These are phyloP conservation scores for Paguma larvata DNA, from an alignment of 2,797 vertebrate genomes.

Conservation along the genomic window DNA sequence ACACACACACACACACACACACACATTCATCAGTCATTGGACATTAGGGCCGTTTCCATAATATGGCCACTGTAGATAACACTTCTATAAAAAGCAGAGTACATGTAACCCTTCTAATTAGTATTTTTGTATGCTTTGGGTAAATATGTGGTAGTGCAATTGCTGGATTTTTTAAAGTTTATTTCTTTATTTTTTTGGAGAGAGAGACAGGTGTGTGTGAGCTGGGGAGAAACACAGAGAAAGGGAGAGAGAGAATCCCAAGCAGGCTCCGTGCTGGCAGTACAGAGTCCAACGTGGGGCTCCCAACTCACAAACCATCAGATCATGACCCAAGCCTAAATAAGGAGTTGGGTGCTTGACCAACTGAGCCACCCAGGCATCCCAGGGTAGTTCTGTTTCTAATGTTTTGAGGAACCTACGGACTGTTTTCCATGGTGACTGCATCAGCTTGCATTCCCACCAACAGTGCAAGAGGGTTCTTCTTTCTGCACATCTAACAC, in stretches of 20 bases:
- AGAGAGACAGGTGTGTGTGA: too few relatives aligned
- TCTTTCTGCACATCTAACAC: background rate
- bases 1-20: too few relatives aligned
- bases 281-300: too few relatives aligned
- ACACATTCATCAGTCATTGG: background rate
- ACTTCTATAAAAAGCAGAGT: background rate
- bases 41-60: background rate
- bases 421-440: background rate
- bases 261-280: too few relatives aligned
- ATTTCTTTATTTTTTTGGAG: too few relatives aligned
- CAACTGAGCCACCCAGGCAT: too few relatives aligned
- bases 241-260: too few relatives aligned
- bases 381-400: background rate
- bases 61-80: background rate
- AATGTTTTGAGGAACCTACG: background rate
- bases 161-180: background rate
- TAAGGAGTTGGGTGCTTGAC: too few relatives aligned
- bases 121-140: background rate
- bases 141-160: background rate
- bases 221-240: too few relatives aligned
- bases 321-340: too few relatives aligned
- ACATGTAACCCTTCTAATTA: background rate
- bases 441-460: background rate
- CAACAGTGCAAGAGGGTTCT: background rate
- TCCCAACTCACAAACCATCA: too few relatives aligned